Evolutionary conservation across 2,888 invertebrate genomes (phyloP).

Genomic region (Platycheirus rosarum): DNA sequence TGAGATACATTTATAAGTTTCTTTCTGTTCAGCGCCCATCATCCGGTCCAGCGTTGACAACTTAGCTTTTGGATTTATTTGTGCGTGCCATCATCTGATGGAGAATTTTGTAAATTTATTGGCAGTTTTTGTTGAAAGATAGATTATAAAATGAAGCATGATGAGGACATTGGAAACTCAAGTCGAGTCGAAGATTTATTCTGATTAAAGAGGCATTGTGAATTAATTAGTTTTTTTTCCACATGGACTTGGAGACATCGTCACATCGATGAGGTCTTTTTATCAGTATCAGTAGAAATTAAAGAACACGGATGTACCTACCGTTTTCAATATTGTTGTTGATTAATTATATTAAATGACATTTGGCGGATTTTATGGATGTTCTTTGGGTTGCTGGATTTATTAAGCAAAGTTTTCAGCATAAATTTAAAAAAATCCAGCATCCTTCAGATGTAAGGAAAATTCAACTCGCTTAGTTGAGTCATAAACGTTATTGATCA

Average conservation of each 20-base stretch:
- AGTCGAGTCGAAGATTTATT: slow-evolving; percentile 19
- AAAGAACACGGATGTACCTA: background rate
- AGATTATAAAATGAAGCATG: slow-evolving; percentile 42
- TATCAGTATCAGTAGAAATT: background rate
- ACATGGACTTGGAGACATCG: background rate
- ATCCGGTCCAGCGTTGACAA: slow-evolving; percentile 5
- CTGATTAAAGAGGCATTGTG: slow-evolving; percentile 2
- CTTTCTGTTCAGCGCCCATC: background rate
- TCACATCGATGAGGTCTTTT: background rate
- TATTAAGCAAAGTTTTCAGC: no score
- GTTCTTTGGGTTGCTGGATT: no score
- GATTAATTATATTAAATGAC: no score
- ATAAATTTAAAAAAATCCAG: no score
- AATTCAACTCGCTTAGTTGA: no score
- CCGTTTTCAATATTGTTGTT: no score
- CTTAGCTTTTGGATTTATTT: slow-evolving; percentile 12
- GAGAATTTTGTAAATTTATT: slow-evolving; percentile 45
- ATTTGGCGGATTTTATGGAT: no score
- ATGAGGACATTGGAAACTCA: background rate
- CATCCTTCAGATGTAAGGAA: no score
- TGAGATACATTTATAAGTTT: slow-evolving; percentile 42
- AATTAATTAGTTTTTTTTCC: slow-evolving; percentile 30
- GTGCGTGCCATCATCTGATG: slow-evolving; percentile 12
- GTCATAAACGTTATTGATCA: no score
- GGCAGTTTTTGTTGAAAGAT: slow-evolving; percentile 41